These are phyloP conservation scores for Malthinus flaveolus DNA, from an alignment of 2,888 invertebrate species.

Conservation along the genomic window DNA sequence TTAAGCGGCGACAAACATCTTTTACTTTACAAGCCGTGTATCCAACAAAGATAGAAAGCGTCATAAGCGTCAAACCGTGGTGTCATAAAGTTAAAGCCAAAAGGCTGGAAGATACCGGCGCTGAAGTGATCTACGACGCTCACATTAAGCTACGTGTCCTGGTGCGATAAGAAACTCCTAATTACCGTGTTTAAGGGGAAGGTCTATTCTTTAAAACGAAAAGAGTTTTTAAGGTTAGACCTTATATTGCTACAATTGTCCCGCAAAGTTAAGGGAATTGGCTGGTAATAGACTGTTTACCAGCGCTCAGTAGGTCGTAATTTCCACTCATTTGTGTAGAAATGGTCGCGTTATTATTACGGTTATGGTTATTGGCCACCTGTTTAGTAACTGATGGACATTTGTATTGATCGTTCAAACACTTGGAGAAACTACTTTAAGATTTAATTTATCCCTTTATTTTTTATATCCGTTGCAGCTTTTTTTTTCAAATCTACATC, in stretches of 20 bases:
- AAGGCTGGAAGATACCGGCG: slow-evolving; percentile 47
- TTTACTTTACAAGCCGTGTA: slow-evolving; percentile 29
- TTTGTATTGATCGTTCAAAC: slow-evolving; percentile 31
- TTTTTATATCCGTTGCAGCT: not conserved
- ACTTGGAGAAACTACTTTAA: slow-evolving; percentile 16
- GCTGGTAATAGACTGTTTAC: slow-evolving; percentile 56
- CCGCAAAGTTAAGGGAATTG: slow-evolving; percentile 50
- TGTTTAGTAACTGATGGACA: slow-evolving; percentile 49
- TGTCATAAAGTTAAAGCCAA: slow-evolving; percentile 52
- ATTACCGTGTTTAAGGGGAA: slow-evolving; percentile 38
- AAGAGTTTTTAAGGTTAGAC: slow-evolving; percentile 14
- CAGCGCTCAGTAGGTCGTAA: slow-evolving; percentile 56
- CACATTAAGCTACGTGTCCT: slow-evolving; percentile 42
- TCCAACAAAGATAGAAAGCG: slow-evolving; percentile 45
- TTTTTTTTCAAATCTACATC: not conserved
- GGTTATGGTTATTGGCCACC: slow-evolving; percentile 59
- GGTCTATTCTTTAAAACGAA: slow-evolving; percentile 29
- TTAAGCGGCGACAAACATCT: slow-evolving; percentile 39
- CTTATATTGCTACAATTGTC: slow-evolving; percentile 32
- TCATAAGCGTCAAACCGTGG: slow-evolving; percentile 55
- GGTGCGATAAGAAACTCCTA: slow-evolving; percentile 45
- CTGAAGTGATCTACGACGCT: slow-evolving; percentile 44
- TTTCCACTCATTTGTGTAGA: slow-evolving; percentile 59
- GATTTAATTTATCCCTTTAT: slow-evolving; percentile 1
- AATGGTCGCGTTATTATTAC: slow-evolving; percentile 58